Evolutionary conservation across 2,113 vertebrate genomes (phyloP).

Genomic region (Lethenteron reissneri): DNA sequence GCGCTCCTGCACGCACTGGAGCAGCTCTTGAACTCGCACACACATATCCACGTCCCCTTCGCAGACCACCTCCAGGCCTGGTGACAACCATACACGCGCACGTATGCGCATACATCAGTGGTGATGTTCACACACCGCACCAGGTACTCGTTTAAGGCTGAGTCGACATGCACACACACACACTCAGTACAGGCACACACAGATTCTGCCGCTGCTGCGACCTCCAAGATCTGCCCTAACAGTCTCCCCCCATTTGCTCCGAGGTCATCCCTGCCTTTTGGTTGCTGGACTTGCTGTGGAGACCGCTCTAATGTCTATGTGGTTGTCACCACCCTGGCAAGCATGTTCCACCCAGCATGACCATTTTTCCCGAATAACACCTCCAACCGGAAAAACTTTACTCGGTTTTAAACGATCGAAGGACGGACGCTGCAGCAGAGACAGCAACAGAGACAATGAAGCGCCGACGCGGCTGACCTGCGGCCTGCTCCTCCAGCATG

Average conservation of each 20-base stretch:
- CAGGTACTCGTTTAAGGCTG: no score
- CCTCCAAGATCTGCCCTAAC: no score
- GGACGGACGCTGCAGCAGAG: no score
- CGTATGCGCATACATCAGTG: not conserved
- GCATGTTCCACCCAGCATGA: no score
- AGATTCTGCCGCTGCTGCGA: not conserved
- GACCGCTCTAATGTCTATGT: no score
- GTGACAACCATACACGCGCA: not conserved
- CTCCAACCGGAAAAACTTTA: no score
- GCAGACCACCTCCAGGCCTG: slow-evolving; percentile 84
- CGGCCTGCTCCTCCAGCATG: slow-evolving; percentile 96
- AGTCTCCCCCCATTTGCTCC: no score
- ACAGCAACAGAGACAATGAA: not conserved
- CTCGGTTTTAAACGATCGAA: no score
- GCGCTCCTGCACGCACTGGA: slow-evolving; percentile 94
- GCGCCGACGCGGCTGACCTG: slow-evolving; percentile 35
- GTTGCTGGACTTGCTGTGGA: no score
- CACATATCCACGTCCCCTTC: slow-evolving; percentile 91
- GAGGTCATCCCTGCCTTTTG: no score
- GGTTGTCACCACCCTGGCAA: no score
- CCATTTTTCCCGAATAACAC: no score
- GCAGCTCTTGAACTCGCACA: slow-evolving; percentile 82
- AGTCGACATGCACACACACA: not conserved
- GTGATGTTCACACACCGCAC: not conserved
- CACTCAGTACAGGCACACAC: not conserved